Evolutionary conservation across 2,888 invertebrate genomes (phyloP).

Genomic region (Augiades crinisus): DNA sequence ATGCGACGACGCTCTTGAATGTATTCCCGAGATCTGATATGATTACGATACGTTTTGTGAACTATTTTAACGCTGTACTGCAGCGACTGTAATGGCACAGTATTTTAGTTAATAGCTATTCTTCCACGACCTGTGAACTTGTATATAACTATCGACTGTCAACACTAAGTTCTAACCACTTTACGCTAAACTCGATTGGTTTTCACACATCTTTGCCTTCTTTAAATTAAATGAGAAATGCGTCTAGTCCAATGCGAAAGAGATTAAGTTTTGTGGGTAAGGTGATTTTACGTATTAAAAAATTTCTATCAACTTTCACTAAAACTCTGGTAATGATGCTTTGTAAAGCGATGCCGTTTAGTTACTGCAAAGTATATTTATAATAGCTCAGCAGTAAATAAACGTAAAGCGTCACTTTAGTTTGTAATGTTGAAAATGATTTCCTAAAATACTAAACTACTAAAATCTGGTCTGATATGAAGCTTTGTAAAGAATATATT

Average conservation of each 20-base stretch:
- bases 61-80: constrained; percentile 69
- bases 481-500: constrained; percentile 39
- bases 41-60: constrained; percentile 55
- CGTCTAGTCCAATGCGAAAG: constrained; percentile 80
- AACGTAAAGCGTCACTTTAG: constrained; percentile 4
- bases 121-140: constrained; percentile 53
- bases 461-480: constrained; percentile 39
- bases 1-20: constrained; percentile 45
- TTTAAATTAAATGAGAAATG: constrained; percentile 70
- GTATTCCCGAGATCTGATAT: constrained; percentile 70
- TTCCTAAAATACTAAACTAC: constrained; percentile 31
- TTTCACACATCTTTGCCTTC: constrained; percentile 78
- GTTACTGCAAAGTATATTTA: constrained; percentile 29
- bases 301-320: constrained; percentile 46
- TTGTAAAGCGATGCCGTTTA: constrained; percentile 45
- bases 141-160: constrained; percentile 56
- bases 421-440: constrained; percentile 5
- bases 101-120: constrained; percentile 70
- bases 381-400: constrained; percentile 1
- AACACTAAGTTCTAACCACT: constrained; percentile 28
- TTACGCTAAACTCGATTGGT: constrained; percentile 58
- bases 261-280: constrained; percentile 74
- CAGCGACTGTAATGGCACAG: constrained; percentile 52
- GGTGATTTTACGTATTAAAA: constrained; percentile 59
- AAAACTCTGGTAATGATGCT: constrained; percentile 55